phyloP scores from a whole-genome alignment of 2,113 vertebrate species.

The Tychaedon coryphoeus region DNA sequence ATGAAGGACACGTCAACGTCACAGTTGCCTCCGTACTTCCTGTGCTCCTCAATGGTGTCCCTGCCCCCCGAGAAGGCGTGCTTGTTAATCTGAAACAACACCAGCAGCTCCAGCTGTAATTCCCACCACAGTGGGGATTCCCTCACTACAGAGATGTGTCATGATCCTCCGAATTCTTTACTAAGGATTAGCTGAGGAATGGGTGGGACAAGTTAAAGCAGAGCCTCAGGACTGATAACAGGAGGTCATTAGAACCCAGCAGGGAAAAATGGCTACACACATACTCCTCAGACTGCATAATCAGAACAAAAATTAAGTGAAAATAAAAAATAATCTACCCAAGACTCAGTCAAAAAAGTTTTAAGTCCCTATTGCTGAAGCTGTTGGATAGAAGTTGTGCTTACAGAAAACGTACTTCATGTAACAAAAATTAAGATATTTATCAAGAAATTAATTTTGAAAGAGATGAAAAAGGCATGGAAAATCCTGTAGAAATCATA shows the following conservation, averaged over 20 bases:
- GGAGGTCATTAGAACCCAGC: not conserved
- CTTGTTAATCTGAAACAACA: slow-evolving; percentile 87
- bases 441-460: not conserved
- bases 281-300: not conserved
- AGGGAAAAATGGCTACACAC: not conserved
- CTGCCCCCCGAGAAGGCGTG: slow-evolving; percentile 95
- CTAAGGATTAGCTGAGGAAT: not conserved
- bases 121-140: not conserved
- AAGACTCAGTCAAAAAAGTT: not conserved
- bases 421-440: not conserved
- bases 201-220: not conserved
- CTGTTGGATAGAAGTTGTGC: not conserved
- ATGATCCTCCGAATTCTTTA: not conserved
- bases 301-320: not conserved
- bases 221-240: not conserved
- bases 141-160: not conserved
- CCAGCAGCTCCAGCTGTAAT: not conserved
- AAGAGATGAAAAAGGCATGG: not conserved
- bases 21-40: slow-evolving; percentile 87
- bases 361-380: not conserved
- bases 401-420: not conserved
- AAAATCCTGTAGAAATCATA: not conserved
- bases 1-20: slow-evolving; percentile 94
- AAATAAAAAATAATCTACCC: not conserved
- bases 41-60: slow-evolving; percentile 94